A percentile compares a stretch with the other conserved stretches of the same genome.
These are phyloP conservation scores for Callyntrura sp. DNA, from an alignment of 2,888 invertebrate species.

Conservation along the genomic window DNA sequence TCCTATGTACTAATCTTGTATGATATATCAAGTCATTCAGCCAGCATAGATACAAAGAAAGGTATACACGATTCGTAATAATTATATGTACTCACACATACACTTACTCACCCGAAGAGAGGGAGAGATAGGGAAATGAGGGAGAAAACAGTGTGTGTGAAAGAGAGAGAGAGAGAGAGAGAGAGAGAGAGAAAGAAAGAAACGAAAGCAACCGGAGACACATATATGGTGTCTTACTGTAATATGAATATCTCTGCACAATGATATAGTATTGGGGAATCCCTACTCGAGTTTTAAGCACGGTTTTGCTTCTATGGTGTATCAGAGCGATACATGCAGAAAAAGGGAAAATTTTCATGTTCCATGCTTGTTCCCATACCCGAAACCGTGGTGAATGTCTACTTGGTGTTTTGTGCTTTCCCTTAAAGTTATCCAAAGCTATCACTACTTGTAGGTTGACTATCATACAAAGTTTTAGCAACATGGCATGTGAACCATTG, in stretches of 20 bases:
- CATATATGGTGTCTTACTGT: not conserved
- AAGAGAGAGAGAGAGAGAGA: not conserved
- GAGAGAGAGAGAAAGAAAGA: not conserved
- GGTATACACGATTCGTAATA: slow-evolving; percentile 39
- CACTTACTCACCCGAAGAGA: too few relatives aligned
- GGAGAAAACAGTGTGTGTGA: too few relatives aligned
- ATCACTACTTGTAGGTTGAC: slow-evolving; percentile 33
- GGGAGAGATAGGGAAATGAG: not conserved
- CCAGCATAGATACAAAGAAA: slow-evolving; percentile 40
- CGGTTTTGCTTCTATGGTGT: slow-evolving; percentile 31
- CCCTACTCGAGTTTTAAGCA: slow-evolving; percentile 34
- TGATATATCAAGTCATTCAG: slow-evolving; percentile 64
- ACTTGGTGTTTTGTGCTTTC: slow-evolving; percentile 64
- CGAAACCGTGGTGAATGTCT: slow-evolving; percentile 57
- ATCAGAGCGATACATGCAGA: not conserved
- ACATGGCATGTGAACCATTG: slow-evolving; percentile 10
- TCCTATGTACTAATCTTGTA: slow-evolving; percentile 65
- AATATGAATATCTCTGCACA: not conserved
- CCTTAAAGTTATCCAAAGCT: slow-evolving; percentile 33
- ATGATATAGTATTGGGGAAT: slow-evolving; percentile 20
- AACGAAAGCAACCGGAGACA: not conserved
- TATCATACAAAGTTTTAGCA: slow-evolving; percentile 39
- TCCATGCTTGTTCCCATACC: slow-evolving; percentile 44
- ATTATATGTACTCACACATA: slow-evolving; percentile 3
- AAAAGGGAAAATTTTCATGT: slow-evolving; percentile 46